phyloP scores from a whole-genome alignment of 30 jellyfish, hydroid and myxozoan genomes.

The Mastigias papua region DNA sequence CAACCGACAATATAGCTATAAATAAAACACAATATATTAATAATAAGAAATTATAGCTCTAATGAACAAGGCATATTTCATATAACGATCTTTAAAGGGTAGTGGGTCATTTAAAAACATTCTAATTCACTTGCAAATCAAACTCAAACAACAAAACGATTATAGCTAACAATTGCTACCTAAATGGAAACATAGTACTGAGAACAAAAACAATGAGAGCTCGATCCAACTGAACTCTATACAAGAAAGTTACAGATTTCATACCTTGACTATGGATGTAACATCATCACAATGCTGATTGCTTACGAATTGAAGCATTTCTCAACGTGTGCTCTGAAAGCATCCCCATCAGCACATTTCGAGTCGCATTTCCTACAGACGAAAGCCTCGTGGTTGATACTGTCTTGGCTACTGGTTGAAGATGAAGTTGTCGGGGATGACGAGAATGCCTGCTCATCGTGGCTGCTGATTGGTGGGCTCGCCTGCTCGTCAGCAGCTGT shows the following conservation, averaged over 20 bases:
- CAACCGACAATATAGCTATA: background rate
- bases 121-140: background rate
- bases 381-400: conserved; percentile 59
- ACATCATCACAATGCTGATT: background rate
- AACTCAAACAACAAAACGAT: background rate
- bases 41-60: background rate
- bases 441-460: conserved; percentile 60
- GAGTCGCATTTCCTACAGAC: conserved; percentile 92
- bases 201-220: background rate
- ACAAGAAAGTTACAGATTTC: too few species aligned
- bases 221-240: background rate
- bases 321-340: conserved; percentile 95
- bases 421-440: conserved; percentile 54
- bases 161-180: background rate
- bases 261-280: background rate
- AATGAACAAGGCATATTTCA: background rate
- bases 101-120: background rate
- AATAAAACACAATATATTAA: conserved; percentile 1
- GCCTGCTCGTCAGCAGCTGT: conserved; percentile 82
- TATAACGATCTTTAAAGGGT: background rate
- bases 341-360: conserved; percentile 80
- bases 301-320: conserved; percentile 80
- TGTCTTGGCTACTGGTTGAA: conserved; percentile 71
- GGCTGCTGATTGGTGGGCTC: conserved; percentile 49
- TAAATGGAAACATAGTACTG: too few species aligned